phyloP scores from a whole-genome alignment of 2,113 vertebrate genomes.

The Rhabdomys dilectus region DNA sequence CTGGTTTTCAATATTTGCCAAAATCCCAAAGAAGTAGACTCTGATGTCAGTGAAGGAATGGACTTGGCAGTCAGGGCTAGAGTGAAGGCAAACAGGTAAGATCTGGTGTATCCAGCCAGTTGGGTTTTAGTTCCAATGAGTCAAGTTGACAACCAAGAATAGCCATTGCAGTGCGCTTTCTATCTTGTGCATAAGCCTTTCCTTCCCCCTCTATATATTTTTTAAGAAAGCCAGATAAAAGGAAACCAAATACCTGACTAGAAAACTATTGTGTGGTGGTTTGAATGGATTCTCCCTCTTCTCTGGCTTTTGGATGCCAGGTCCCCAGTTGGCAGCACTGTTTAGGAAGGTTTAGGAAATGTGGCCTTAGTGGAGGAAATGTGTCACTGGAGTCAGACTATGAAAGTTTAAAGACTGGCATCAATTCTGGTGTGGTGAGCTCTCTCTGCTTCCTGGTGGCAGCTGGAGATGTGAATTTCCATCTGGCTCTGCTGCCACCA shows the following conservation, averaged over 20 bases:
- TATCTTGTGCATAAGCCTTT: neutral
- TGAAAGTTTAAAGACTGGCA: neutral
- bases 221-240: neutral
- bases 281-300: neutral
- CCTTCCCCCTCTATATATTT: neutral
- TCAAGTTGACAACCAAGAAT: neutral
- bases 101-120: neutral
- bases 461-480: neutral
- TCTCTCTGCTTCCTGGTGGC: neutral
- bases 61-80: neutral
- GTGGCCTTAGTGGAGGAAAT: neutral
- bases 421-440: neutral
- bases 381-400: neutral
- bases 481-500: no score
- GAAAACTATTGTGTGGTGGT: no score
- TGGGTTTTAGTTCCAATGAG: neutral
- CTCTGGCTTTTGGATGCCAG: neutral
- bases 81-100: neutral
- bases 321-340: neutral
- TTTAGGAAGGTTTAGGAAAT: neutral
- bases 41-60: neutral
- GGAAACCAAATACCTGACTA: neutral
- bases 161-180: neutral
- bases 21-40: neutral
- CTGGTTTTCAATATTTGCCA: no score